These are phyloP conservation scores for Eueremaeus valkanovi DNA, from an alignment of 2,888 invertebrate species.

Conservation along the genomic window DNA sequence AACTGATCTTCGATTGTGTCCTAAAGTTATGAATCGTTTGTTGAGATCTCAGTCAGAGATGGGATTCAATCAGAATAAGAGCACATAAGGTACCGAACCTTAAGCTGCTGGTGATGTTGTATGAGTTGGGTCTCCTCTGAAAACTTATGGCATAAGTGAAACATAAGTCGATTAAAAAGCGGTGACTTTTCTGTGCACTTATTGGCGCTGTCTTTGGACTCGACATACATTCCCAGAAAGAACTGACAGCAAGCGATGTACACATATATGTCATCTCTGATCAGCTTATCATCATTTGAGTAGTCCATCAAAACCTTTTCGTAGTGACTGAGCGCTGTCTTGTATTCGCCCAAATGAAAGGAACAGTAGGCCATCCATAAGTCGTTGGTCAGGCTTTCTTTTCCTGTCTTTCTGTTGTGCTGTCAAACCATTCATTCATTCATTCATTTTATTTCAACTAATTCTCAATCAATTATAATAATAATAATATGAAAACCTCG, in stretches of 20 bases:
- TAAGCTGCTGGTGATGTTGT: conserved; percentile 75
- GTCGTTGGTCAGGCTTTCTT: conserved; percentile 59
- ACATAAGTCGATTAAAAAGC: conserved; percentile 71
- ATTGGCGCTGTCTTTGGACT: conserved; percentile 58
- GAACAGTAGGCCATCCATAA: conserved; percentile 92
- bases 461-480: too few species aligned
- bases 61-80: too few species aligned
- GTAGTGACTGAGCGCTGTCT: conserved; percentile 67
- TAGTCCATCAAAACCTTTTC: conserved; percentile 50
- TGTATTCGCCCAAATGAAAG: conserved; percentile 93
- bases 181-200: not conserved
- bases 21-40: too few species aligned
- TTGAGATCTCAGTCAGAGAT: too few species aligned
- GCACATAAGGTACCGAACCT: too few species aligned
- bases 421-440: conserved; percentile 51
- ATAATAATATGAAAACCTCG: too few species aligned
- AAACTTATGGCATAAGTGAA: conserved; percentile 90
- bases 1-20: conserved; percentile 91
- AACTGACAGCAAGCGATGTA: conserved; percentile 93
- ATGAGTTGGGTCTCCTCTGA: conserved; percentile 78
- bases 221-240: conserved; percentile 78
- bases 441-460: too few species aligned
- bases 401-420: conserved; percentile 59
- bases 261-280: conserved; percentile 60
- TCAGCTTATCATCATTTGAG: not conserved